Base-by-base conservation (phyloP, 2,113 vertebrate species). In the Tragelaphus scriptus region DNA sequence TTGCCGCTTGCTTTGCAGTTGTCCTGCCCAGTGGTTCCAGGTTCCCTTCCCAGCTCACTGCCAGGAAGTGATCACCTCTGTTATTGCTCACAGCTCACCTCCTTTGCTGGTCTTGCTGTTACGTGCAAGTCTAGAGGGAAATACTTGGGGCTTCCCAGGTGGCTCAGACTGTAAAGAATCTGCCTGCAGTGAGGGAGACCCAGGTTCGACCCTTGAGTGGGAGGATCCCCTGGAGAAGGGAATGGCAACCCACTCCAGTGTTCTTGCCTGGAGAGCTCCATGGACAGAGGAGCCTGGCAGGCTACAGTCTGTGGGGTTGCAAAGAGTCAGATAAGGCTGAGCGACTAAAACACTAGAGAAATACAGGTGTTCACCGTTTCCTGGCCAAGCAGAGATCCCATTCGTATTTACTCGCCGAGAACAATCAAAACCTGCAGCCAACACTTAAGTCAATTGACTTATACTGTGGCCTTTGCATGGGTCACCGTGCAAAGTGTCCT, bases 381-480 rank as follows among this genome's bases (percentile, higher is more conserved):
- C 40, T 2, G 17, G 44, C 58, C 15, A 1, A 4, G 23, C 59
- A 51, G 68, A 79, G 21, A 21, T 12, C 10, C 10, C 3, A 26
- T 25, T 28, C 30, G 0, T 25, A n/a, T 7, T 6, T 32, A 2
- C 51, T 51, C 19, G 28, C 19, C 28, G 7, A 12, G 26, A 26
- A 51, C 30, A 13, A 15, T 28, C 32, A 59, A 44, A 89, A 6
- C 85, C 2, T 0, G 9, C 15, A 25, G 53, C 44, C 16, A 0
- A 40, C n/a, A 21, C 49, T 23, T 23, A 3, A 3, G 59, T 5
- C 40, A 25, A 19, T 0, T 55, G 86, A 55, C 40, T 56, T 28
- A 59, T 2, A 0, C 26, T 0, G 1, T 1, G 59, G 7, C 26
- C 1, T 75, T 21, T 2, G 26, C 15, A 2, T 0, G 16, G 47